Evolutionary conservation across 2,888 invertebrate genomes (phyloP), one percentile per base, ranked within the genome.

Genomic region (Allolobophora icterica): DNA sequence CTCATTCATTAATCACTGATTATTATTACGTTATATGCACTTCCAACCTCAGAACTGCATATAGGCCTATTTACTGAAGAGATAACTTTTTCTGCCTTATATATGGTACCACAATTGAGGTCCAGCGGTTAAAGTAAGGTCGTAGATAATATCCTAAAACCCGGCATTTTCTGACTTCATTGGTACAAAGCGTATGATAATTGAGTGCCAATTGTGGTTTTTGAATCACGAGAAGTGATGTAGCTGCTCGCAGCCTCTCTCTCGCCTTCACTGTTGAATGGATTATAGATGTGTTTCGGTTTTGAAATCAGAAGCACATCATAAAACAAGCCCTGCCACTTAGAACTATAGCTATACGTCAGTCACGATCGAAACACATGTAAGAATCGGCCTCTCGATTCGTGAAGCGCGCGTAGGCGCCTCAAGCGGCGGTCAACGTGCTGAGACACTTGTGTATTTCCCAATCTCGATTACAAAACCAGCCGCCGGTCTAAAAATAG

Each of bases 321-420:
- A 42, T 42, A 17, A 42, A 42, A 13, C 42, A 42, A 17, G 13
- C 13, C 3, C 24, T 24, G 24, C 52, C 24, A 1, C 52, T 52
- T 52, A 52, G 11, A 52, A 24, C 52, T 24, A 42, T 15, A 52
- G 24, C 52, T 1, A 0, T 24, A 11, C 17, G 11, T 13, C 71
- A 71, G n/a, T 71, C 30, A 71, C n/a, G n/a, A 71, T 71, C 71
- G 71, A 71, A 71, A 71, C 71, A 71, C 71, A 71, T 71, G 71
- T 30, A 71, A 52, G 52, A 24, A 52, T 8, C 24, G 24, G 24
- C 52, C 24, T 21, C 21, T 2, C 21, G 24, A 1, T 1, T 6
- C 52, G 24, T 24, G 5, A 11, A 5, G 52, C 24, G 24, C 24
- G 52, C 11, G 24, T 5, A 24, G 8, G 24, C 24, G 21, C 52